Evolutionary conservation across 2,888 invertebrate genomes (phyloP), one percentile per base, ranked within the genome.

Genomic region (Dryobota labecula): DNA sequence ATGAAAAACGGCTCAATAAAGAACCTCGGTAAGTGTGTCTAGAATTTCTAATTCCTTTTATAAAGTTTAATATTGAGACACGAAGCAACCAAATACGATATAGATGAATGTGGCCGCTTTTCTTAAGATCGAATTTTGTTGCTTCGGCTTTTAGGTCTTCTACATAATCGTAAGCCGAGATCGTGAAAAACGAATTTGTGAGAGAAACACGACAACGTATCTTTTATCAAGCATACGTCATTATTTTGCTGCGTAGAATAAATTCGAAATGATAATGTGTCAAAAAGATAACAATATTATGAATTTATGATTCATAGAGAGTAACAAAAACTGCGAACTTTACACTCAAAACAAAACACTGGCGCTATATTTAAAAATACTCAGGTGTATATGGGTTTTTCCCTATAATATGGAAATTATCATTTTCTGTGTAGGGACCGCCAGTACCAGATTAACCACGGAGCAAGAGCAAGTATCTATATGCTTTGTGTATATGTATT

Each of bases 181-280:
- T 53, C 54, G 13, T 54, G 13, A 24, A 57, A 38, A 7, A 47
- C 36, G 0, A 24, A 43, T 70, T 69, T 24, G 7, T 15, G 33
- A 49, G 11, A 27, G 5, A 57, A 70, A 70, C 27, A 57, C 30
- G 24, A 38, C 36, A 67, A 56, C 54, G 30, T 45, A 45, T 54
- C 5, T 38, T 54, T n/a, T 56, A 53, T 45, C n/a, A 36, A n/a
- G 18, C 27, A 20, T 47, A 61, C 18, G 2, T 4, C 30, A 47
- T 36, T 15, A 24, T 65, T 74, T 30, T 58, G 51, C 74, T 74
- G 45, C 73, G 58, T 65, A 74, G 49, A 64, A 45, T 74, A 65
- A 65, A 58, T 45, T 30, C 20, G 30, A 38, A 73, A 64, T 57
- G 8, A 54, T 60, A 49, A 49, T n/a, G 58, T 60, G 60, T 74